A percentile compares a stretch with the other conserved stretches of the same genome.
phyloP scores from a whole-genome alignment of 2,888 invertebrate genomes.

The Teleiodes luculella region DNA sequence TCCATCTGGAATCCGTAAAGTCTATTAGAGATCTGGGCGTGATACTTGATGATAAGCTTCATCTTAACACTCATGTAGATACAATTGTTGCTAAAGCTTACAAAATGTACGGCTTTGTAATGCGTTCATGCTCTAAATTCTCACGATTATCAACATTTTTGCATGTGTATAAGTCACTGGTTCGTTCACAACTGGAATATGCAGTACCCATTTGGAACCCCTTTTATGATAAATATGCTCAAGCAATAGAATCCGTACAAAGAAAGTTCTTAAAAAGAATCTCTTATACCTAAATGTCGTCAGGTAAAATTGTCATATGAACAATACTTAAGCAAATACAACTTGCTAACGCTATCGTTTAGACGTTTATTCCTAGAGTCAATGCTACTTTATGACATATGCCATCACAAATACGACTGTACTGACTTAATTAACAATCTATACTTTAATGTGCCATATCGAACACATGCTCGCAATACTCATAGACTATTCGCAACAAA shows the following conservation, averaged over 20 bases:
- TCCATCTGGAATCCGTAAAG: not conserved
- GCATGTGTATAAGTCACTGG: conserved; percentile 10
- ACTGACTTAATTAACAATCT: not conserved
- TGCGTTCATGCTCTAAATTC: not conserved
- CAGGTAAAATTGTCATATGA: not conserved
- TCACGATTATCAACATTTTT: not conserved
- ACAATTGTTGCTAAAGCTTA: not conserved
- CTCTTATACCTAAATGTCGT: conserved; percentile 5
- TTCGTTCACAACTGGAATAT: conserved; percentile 13
- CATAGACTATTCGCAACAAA: not conserved
- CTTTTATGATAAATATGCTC: conserved; percentile 15
- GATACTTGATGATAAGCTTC: not conserved
- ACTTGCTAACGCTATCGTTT: too few relatives aligned
- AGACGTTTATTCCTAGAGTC: not conserved
- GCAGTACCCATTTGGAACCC: conserved; percentile 15
- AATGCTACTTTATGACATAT: not conserved
- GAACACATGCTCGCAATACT: not conserved
- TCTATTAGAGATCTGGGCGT: not conserved
- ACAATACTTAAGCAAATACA: too few relatives aligned
- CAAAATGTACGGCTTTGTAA: not conserved
- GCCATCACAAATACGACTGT: not conserved
- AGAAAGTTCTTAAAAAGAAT: conserved; percentile 8
- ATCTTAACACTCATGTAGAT: not conserved
- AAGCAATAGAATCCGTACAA: conserved; percentile 13
- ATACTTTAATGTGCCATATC: not conserved